Conservation (phyloP, 2,888 invertebrate species). For the Epirrhoe tristata region DNA sequence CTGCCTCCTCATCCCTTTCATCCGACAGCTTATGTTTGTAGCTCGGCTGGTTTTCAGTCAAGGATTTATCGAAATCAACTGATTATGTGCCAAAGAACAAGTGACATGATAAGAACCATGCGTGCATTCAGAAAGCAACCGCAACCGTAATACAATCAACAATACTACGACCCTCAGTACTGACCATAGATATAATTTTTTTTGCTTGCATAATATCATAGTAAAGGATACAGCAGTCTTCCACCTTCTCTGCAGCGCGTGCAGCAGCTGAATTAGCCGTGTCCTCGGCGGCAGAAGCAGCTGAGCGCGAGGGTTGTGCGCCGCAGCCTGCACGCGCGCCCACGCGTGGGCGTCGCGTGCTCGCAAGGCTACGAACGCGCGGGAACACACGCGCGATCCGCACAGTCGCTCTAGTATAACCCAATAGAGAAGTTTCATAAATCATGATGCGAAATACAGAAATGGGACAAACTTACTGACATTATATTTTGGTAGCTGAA, state of each 20-base stretch:
- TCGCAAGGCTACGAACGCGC: conserved; percentile 90
- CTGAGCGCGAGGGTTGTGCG: conserved; percentile 94
- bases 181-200: too few relatives aligned
- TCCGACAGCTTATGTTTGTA: conserved; percentile 42
- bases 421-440: too few relatives aligned
- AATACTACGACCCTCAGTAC: too few relatives aligned
- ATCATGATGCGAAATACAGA: conserved; percentile 61
- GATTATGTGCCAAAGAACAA: too few relatives aligned
- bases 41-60: conserved; percentile 49
- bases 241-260: conserved; percentile 92
- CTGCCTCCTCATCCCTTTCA: conserved; percentile 37
- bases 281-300: conserved; percentile 87
- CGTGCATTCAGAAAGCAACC: too few relatives aligned
- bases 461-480: too few relatives aligned
- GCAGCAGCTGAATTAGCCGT: conserved; percentile 86
- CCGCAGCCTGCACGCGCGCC: conserved; percentile 92
- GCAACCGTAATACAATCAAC: too few relatives aligned
- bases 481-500: too few relatives aligned
- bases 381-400: conserved; percentile 91
- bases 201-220: too few relatives aligned
- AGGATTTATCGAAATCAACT: conserved; percentile 20
- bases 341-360: conserved; percentile 93
- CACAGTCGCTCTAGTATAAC: conserved; percentile 86
- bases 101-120: too few relatives aligned
- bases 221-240: conserved; percentile 41